phyloP scores from a whole-genome alignment of 2,113 vertebrate species.

The Eleginops maclovinus region DNA sequence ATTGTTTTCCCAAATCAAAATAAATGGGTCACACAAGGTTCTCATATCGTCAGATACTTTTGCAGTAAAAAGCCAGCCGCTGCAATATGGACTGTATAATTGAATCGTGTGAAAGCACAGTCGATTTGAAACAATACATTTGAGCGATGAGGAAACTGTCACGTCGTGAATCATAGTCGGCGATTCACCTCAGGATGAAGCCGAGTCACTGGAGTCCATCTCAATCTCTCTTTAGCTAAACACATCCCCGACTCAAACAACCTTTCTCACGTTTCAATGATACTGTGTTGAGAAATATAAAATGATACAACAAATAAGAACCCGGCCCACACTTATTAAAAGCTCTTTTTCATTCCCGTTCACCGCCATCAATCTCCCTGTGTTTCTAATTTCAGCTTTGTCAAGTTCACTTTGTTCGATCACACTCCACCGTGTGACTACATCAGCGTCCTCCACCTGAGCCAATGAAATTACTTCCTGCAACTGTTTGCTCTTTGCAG shows the following conservation, averaged over 20 bases:
- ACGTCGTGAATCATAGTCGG: conserved; percentile 80
- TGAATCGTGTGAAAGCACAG: conserved; percentile 85
- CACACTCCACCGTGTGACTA: conserved; percentile 69
- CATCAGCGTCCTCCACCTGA: conserved; percentile 62
- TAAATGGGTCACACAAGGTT: conserved; percentile 86
- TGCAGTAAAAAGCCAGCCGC: conserved; percentile 81
- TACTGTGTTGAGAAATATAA: too few relatives aligned
- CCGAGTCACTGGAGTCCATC: conserved; percentile 66
- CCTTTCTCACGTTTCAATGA: too few relatives aligned
- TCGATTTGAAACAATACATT: conserved; percentile 90
- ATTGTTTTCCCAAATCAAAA: conserved; percentile 86
- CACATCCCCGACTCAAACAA: conserved; percentile 30
- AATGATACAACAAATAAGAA: too few relatives aligned
- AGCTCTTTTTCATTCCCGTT: conserved; percentile 62
- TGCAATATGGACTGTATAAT: conserved; percentile 88
- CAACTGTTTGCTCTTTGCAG: conserved; percentile 46
- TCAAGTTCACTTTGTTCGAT: conserved; percentile 71
- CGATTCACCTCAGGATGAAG: conserved; percentile 62
- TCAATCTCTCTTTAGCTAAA: conserved; percentile 65
- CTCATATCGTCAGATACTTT: conserved; percentile 84
- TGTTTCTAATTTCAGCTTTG: conserved; percentile 67
- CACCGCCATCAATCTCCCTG: conserved; percentile 66
- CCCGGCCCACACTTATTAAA: conserved; percentile 19
- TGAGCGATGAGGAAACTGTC: conserved; percentile 78
- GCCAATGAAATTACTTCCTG: conserved; percentile 72